A percentile compares a stretch with the other conserved stretches of the same genome.
These are phyloP conservation scores for Acanthacorydalis orientalis DNA, from an alignment of 2,888 invertebrate species.

Conservation along the genomic window DNA sequence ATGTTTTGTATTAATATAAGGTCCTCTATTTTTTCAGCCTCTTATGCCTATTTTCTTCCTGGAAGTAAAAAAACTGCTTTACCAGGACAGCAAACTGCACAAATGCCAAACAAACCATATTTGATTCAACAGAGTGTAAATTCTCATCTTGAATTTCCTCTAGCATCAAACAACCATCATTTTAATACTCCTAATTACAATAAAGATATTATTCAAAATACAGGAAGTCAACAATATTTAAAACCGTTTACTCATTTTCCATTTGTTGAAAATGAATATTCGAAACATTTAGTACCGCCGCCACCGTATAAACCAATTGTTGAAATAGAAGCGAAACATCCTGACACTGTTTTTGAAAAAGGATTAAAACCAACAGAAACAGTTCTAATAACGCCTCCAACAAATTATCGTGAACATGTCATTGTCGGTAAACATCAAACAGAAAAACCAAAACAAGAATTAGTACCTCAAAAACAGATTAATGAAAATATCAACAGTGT, in stretches of 20 bases:
- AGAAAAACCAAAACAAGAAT: constrained; percentile 12
- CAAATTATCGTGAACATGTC: constrained; percentile 1
- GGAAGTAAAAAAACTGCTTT: constrained; percentile 5
- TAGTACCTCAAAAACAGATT: no score
- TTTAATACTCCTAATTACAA: background rate
- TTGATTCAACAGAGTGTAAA: background rate
- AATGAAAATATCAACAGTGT: no score
- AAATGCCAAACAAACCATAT: background rate
- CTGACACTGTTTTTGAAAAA: constrained; percentile 25
- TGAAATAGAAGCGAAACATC: constrained; percentile 14
- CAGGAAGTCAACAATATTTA: no score
- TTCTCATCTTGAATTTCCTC: constrained; percentile 1
- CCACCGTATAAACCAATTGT: constrained; percentile 25
- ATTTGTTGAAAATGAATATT: constrained; percentile 22
- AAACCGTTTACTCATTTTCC: no score
- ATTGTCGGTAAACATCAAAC: constrained; percentile 9
- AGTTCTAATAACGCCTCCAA: background rate
- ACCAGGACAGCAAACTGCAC: background rate
- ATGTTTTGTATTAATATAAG: no score
- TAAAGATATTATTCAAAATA: constrained; percentile 6
- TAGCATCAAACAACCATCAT: background rate
- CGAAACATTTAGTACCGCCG: constrained; percentile 29
- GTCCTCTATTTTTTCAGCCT: constrained; percentile 12
- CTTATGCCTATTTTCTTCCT: constrained; percentile 16
- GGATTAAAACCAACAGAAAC: constrained; percentile 15